Evolutionary conservation across 2,888 invertebrate genomes (phyloP).

Genomic region (Lycophotia porphyrea): DNA sequence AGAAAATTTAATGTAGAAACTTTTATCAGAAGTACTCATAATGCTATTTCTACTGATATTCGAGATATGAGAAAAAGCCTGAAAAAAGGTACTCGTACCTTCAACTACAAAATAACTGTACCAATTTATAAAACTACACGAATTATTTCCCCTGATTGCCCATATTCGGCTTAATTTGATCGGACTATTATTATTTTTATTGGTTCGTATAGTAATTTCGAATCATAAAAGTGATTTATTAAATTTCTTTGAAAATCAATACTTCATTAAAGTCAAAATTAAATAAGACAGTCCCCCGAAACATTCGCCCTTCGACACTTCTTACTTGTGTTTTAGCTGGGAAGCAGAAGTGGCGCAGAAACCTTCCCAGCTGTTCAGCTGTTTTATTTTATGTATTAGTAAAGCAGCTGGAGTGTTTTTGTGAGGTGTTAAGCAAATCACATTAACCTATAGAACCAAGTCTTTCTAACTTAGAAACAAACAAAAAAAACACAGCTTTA

Average conservation of each 20-base stretch:
- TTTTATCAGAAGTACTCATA: no score
- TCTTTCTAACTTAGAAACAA: not conserved
- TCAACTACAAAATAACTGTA: no score
- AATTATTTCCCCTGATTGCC: no score
- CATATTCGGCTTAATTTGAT: no score
- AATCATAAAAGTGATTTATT: not conserved
- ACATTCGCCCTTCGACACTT: not conserved
- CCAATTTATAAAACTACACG: no score
- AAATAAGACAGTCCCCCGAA: not conserved
- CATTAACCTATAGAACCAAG: not conserved
- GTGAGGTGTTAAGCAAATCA: not conserved
- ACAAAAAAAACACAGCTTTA: not conserved
- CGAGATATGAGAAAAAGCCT: no score
- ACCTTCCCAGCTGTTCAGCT: not conserved
- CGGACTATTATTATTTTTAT: not conserved
- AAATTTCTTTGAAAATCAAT: not conserved
- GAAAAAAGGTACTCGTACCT: no score
- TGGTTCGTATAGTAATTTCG: not conserved
- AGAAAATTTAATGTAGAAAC: no score
- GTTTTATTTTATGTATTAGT: no score
- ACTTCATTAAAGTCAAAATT: not conserved
- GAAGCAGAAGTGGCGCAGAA: not conserved
- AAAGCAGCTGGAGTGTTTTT: no score
- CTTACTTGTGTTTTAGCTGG: not conserved
- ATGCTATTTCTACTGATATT: no score